Evolutionary conservation across 2,888 invertebrate genomes (phyloP).

Genomic region (Danaus chrysippus): DNA sequence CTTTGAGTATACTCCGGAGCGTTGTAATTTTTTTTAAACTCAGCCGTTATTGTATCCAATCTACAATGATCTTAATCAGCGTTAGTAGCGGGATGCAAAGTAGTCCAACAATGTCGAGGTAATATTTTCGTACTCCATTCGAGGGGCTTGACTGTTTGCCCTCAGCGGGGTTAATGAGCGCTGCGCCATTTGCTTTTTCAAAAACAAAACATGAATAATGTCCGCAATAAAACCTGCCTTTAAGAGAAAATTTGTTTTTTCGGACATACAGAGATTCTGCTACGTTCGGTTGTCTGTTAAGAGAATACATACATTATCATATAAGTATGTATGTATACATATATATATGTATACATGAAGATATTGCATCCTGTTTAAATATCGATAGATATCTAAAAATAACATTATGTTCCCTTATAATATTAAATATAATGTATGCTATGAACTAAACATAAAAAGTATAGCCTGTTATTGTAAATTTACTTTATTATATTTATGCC

Average conservation of each 20-base stretch:
- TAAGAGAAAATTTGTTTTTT: constrained; percentile 1
- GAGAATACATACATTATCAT: not conserved
- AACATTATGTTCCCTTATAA: no score
- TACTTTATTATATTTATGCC: constrained; percentile 36
- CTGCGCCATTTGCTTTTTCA: constrained; percentile 16
- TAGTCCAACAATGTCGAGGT: constrained; percentile 9
- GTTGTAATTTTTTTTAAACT: not conserved
- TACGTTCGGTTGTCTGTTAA: not conserved
- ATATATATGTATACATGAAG: not conserved
- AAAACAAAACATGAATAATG: constrained; percentile 20
- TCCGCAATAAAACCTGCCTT: constrained; percentile 12
- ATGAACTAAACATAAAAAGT: constrained; percentile 13
- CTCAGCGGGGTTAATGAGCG: constrained; percentile 25
- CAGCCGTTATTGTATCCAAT: constrained; percentile 1
- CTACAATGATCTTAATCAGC: constrained; percentile 1
- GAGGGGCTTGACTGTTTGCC: constrained; percentile 27
- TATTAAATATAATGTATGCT: no score
- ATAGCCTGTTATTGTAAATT: constrained; percentile 12
- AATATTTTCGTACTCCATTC: constrained; percentile 32
- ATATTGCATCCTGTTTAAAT: no score
- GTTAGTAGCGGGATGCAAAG: constrained; percentile 1
- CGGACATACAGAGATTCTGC: not conserved
- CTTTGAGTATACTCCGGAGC: constrained; percentile 6
- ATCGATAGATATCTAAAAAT: no score
- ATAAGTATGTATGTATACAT: not conserved